Evolutionary conservation across 2,888 invertebrate species (phyloP).

Genomic region (Beris morrisii): DNA sequence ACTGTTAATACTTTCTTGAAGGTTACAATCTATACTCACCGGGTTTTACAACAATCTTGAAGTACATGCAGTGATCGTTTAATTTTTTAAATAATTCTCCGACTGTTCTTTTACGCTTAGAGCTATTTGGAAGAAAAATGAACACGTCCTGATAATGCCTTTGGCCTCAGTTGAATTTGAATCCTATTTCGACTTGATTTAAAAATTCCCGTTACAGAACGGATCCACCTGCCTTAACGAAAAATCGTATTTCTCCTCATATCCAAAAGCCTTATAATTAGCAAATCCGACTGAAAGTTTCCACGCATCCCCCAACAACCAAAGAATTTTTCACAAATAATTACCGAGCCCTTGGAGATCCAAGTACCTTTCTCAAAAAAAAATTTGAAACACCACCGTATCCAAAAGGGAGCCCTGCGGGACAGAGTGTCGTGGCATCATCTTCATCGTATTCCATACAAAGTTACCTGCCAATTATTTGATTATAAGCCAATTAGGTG

Average conservation of each 20-base stretch:
- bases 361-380: slow-evolving; percentile 14
- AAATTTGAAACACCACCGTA: background rate
- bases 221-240: no score
- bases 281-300: slow-evolving; percentile 9
- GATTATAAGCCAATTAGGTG: slow-evolving; percentile 26
- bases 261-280: slow-evolving; percentile 2
- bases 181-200: no score
- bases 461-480: slow-evolving; percentile 24
- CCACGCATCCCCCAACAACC: background rate
- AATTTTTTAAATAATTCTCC: no score
- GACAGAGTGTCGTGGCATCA: slow-evolving; percentile 19
- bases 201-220: background rate
- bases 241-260: no score
- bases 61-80: no score
- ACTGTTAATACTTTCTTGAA: no score
- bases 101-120: no score
- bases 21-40: no score
- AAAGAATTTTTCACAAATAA: background rate
- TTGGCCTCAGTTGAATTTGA: no score
- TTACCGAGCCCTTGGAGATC: background rate
- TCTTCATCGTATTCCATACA: background rate
- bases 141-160: no score
- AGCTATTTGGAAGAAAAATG: no score
- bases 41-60: no score
- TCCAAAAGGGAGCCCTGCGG: slow-evolving; percentile 14